These are phyloP conservation scores for Drosophila tani DNA, from an alignment of 1,140 invertebrate species.

Conservation along the genomic window DNA sequence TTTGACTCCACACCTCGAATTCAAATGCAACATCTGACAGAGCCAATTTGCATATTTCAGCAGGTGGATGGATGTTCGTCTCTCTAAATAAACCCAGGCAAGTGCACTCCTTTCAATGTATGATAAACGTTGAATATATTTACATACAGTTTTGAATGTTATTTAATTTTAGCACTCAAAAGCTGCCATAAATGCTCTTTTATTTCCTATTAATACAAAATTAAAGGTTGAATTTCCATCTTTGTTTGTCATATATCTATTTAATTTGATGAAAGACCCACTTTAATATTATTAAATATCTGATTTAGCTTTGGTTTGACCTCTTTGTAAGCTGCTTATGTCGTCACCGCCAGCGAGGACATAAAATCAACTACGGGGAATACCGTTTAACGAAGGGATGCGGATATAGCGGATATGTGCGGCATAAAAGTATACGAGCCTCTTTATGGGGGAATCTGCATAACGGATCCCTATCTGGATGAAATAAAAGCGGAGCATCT, in stretches of 20 bases:
- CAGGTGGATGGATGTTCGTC: background rate
- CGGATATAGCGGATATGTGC: slow-evolving; percentile 45
- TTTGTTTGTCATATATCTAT: background rate
- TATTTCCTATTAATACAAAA: background rate
- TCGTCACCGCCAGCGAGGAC: slow-evolving; percentile 1
- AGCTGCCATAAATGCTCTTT: background rate
- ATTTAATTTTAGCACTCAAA: background rate
- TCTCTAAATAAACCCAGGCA: slow-evolving; percentile 23
- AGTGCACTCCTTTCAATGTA: slow-evolving; percentile 20
- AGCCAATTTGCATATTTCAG: slow-evolving; percentile 47
- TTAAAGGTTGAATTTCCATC: background rate
- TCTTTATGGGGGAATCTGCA: slow-evolving; percentile 40
- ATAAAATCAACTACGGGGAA: slow-evolving; percentile 33
- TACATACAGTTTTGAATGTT: background rate
- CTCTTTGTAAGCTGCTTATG: background rate
- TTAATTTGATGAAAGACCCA: too few species aligned
- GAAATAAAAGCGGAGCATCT: slow-evolving; percentile 38
- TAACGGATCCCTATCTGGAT: slow-evolving; percentile 36
- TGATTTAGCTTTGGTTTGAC: slow-evolving; percentile 21
- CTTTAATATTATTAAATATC: slow-evolving; percentile 1
- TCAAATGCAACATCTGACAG: slow-evolving; percentile 34
- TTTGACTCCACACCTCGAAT: slow-evolving; percentile 38
- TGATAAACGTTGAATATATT: slow-evolving; percentile 15
- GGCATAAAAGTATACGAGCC: slow-evolving; percentile 46
- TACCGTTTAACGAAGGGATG: slow-evolving; percentile 38